Evolutionary conservation across 2,888 invertebrate genomes (phyloP), one percentile per base, ranked within the genome.

Genomic region (Slavum lentiscoides): DNA sequence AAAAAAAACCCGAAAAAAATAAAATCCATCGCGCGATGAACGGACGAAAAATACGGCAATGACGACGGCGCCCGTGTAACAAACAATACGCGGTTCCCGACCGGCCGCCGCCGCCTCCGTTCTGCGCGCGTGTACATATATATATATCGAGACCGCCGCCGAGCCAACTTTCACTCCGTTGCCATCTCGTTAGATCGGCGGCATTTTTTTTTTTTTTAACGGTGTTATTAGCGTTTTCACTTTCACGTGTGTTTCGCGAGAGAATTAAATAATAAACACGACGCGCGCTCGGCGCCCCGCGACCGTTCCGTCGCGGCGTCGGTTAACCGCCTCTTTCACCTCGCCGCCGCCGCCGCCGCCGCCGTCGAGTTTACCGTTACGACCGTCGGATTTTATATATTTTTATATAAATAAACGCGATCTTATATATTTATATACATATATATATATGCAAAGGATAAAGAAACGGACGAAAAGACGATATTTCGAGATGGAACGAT

Each of bases 161-260:
- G 55, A 55, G 64, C 62, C 72, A 72, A 80, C 80, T 80, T 80
- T 80, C 80, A 80, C 80, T 80, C 53, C 21, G 30, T 30, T 30
- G 30, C 30, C 69, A 68, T 80, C 55, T 80, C 55, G 80, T 80
- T 58, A 70, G 64, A 80, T 80, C 80, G 80, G 80, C 80, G 64
- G 30, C 30, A 30, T 30, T 30, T 30, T 30, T 30, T 30, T 30
- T 30, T 80, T 80, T 80, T 43, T 80, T 80, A 80, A 80, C 80
- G 80, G 80, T 80, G 80, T 80, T 80, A 80, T 80, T 72, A 80
- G 80, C 80, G 80, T 80, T 80, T 80, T 80, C 80, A 72, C 80
- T 80, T 80, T 80, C 80, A 80, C 80, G 72, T 80, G 72, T 80
- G 72, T 80, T 64, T 72, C 80, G 70, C 77, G 80, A 72, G 43